Evolutionary conservation across 2,113 vertebrate species (phyloP).

Genomic region (Pao palembangensis): DNA sequence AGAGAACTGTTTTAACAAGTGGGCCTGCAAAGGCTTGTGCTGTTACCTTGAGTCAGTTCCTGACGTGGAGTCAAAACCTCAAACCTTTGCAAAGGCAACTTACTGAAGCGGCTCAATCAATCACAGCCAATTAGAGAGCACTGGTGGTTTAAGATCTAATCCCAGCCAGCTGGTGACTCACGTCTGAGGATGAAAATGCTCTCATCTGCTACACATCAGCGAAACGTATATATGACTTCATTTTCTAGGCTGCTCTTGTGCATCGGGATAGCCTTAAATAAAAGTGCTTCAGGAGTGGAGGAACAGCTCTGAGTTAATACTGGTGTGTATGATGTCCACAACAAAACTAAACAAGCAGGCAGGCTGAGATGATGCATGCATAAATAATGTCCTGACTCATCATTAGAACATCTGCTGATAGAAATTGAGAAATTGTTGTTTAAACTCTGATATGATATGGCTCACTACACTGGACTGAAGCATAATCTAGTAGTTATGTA

Average conservation of each 20-base stretch:
- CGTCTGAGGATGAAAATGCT: slow-evolving; percentile 29
- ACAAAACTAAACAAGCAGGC: not conserved
- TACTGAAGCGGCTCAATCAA: slow-evolving; percentile 55
- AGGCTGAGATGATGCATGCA: no score
- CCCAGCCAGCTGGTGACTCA: slow-evolving; percentile 46
- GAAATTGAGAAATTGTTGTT: no score
- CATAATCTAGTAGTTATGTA: no score
- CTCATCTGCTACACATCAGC: slow-evolving; percentile 14
- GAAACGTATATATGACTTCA: no score
- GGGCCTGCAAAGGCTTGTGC: slow-evolving; percentile 18
- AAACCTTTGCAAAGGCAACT: slow-evolving; percentile 33
- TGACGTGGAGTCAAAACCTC: slow-evolving; percentile 34
- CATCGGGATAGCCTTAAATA: slow-evolving; percentile 8
- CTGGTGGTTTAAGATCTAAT: slow-evolving; percentile 45
- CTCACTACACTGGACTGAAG: no score
- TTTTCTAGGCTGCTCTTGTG: no score
- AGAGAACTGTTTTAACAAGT: slow-evolving; percentile 17
- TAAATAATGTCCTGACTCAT: no score
- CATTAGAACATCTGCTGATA: no score
- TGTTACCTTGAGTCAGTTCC: slow-evolving; percentile 42
- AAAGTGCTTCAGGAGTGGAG: slow-evolving; percentile 18
- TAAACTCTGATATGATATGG: no score
- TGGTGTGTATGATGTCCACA: not conserved
- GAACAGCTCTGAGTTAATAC: slow-evolving; percentile 7
- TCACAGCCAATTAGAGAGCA: slow-evolving; percentile 59